A percentile compares a stretch with the other conserved stretches of the same genome.
Evolutionary conservation across 2,888 invertebrate species (phyloP).

Genomic region (Fragum sueziense): DNA sequence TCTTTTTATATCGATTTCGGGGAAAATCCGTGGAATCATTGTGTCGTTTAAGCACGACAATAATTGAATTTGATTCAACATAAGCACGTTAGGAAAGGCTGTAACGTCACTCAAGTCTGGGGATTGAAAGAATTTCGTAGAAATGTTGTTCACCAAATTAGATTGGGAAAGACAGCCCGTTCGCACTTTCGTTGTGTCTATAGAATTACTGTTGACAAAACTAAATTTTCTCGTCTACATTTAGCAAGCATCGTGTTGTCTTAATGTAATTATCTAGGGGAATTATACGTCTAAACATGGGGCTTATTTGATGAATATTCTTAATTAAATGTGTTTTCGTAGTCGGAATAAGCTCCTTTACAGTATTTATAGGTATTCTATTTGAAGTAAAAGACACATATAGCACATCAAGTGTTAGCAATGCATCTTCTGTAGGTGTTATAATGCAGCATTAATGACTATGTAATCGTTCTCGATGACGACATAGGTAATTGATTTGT

Average conservation of each 20-base stretch:
- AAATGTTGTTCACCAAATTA: constrained; percentile 4
- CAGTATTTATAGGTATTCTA: not conserved
- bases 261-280: not conserved
- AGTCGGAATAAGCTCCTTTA: not conserved
- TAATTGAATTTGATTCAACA: constrained; percentile 7
- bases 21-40: constrained; percentile 2
- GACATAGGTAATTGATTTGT: no score
- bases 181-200: not conserved
- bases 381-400: no score
- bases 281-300: not conserved
- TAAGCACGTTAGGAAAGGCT: not conserved
- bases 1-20: not conserved
- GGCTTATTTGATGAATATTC: not conserved
- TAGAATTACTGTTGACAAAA: constrained; percentile 17
- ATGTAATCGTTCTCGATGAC: no score
- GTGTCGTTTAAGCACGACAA: not conserved
- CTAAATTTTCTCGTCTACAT: constrained; percentile 3
- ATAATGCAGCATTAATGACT: no score
- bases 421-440: no score
- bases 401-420: no score
- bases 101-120: not conserved
- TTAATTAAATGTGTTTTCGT: not conserved
- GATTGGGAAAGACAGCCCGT: not conserved
- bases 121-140: not conserved
- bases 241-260: constrained; percentile 1